These are phyloP conservation scores for Corythornis vintsioides DNA, from an alignment of 2,113 vertebrate species.

Conservation along the genomic window DNA sequence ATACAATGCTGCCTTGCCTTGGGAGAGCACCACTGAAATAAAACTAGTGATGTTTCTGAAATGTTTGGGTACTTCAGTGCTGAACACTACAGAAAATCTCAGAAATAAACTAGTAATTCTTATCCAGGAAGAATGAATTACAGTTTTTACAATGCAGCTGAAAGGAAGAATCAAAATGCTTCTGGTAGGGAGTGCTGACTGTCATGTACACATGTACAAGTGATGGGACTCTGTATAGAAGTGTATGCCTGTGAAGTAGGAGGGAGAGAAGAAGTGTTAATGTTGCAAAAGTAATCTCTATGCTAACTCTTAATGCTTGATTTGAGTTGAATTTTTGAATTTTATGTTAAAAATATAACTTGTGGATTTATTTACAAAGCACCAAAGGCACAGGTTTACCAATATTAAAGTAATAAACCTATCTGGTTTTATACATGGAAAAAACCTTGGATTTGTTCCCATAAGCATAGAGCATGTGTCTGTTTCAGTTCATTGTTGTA, in stretches of 20 bases:
- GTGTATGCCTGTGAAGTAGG: accelerated
- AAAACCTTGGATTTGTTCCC: not conserved
- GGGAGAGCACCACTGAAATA: too few relatives aligned
- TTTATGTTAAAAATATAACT: not conserved
- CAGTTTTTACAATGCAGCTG: not conserved
- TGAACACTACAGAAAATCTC: not conserved
- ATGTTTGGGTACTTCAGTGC: not conserved
- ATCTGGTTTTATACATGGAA: not conserved
- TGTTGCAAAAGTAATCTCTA: not conserved
- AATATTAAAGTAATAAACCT: not conserved
- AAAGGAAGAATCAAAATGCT: not conserved
- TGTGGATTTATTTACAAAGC: not conserved
- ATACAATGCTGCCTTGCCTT: too few relatives aligned
- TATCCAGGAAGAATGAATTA: not conserved
- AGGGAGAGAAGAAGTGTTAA: not conserved
- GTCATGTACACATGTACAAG: not conserved
- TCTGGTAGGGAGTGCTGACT: not conserved
- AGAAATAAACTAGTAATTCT: not conserved
- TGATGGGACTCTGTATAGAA: not conserved
- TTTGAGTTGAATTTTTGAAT: not conserved
- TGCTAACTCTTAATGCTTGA: not conserved
- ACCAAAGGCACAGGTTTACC: not conserved
- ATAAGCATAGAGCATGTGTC: not conserved
- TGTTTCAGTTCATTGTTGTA: not conserved
- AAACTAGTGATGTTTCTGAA: not conserved